Base-by-base conservation (phyloP, 1,140 invertebrate genomes). In the Drosophila aff. region DNA sequence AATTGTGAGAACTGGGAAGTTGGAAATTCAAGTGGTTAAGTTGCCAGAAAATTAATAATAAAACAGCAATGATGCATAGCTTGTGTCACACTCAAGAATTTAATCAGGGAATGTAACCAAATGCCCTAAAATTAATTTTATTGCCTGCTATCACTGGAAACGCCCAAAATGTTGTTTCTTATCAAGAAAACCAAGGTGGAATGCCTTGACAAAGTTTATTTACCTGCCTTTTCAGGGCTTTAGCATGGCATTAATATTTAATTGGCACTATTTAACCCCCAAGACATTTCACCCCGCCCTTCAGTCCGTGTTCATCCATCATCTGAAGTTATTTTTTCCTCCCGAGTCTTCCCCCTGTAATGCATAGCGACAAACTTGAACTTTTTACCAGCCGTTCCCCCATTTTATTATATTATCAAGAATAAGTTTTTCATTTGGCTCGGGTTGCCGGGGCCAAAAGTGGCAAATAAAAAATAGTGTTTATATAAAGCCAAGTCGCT, bases 401-500 rank as follows among this genome's bases (percentile, higher is more conserved):
- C n/a, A 13, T 59, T 71, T 60, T 73, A 67, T 73, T 61, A 23
- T 23, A 23, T 23, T 73, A 60, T 50, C 69, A 36, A 28, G 38
- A 49, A 73, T 40, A 62, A 62, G 58, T 40, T 74, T 74, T 74
- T 61, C 53, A 74, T 73, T 73, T 74, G 52, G 68, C 61, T 7
- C 13, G n/a, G 46, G 67, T 73, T 73, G 68, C 68, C 68, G 33
- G 46, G 68, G 53, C 71, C 53, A 73, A 60, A 71, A 73, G 67
- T 43, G 52, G 69, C 69, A 50, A 58, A 73, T 61, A 73, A 73
- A 73, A 69, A 69, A 50, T 73, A 33, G 71, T 72, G 52, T 74
- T 74, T 74, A 61, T 74, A 74, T 61, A 74, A 73, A 74, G 55
- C 68, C 71, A 73, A 74, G 71, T 61, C 68, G 71, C 71, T 74